phyloP scores from a whole-genome alignment of 2,797 vertebrate genomes.

The Molossus alvarezi region DNA sequence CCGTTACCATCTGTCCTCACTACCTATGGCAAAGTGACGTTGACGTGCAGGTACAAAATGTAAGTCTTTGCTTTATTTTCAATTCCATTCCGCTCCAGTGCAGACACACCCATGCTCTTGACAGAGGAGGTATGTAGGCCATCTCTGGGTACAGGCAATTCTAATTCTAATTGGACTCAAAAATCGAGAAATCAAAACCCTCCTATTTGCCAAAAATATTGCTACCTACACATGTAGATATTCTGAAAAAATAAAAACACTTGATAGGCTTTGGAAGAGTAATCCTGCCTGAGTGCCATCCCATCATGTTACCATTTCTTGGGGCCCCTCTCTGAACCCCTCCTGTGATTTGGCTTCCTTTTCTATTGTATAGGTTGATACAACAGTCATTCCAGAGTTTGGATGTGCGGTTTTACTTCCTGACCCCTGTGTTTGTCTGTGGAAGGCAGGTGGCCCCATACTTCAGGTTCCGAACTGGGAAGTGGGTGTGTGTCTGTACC shows the following conservation, averaged over 20 bases:
- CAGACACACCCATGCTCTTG: neutral
- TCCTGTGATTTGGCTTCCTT: slow-evolving; percentile 17
- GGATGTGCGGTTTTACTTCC: neutral
- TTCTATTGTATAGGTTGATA: neutral
- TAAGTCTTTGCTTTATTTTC: neutral
- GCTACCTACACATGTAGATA: neutral
- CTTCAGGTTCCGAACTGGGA: slow-evolving; percentile 20
- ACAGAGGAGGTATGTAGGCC: neutral
- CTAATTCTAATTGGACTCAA: neutral
- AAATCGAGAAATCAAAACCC: neutral
- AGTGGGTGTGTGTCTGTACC: neutral
- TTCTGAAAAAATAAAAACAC: neutral
- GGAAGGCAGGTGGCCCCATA: neutral
- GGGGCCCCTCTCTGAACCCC: neutral
- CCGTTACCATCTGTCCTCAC: neutral
- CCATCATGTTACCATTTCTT: neutral
- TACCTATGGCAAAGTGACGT: neutral
- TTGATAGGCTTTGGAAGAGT: neutral
- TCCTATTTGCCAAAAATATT: neutral
- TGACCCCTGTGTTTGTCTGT: neutral
- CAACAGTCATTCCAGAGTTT: neutral
- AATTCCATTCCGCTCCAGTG: neutral
- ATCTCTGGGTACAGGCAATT: neutral
- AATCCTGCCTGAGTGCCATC: neutral
- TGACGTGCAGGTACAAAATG: neutral